Conservation (phyloP, 1,140 invertebrate genomes). For the Aphelenchoides avenae region DNA sequence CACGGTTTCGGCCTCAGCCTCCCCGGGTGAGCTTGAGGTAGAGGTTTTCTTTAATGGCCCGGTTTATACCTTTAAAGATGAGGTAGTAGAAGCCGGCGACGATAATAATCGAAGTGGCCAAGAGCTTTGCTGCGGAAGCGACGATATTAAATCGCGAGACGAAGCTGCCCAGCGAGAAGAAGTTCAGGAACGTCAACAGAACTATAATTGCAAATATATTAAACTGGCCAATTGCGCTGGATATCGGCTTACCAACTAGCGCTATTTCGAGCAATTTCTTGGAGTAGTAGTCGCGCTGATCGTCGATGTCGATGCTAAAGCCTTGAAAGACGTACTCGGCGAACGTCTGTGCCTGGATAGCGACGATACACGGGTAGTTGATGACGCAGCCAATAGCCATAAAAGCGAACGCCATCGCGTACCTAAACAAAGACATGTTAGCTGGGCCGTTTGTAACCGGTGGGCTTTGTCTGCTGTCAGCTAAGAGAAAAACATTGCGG, state of each 20-base stretch:
- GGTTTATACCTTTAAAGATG: slow-evolving; percentile 40
- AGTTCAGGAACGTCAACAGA: slow-evolving; percentile 36
- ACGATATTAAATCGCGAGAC: slow-evolving; percentile 46
- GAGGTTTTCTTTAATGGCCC: no score
- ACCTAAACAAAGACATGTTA: slow-evolving; percentile 13
- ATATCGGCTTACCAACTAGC: background rate
- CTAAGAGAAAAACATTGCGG: no score
- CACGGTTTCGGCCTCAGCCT: no score
- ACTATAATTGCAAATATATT: slow-evolving; percentile 8
- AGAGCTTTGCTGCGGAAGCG: slow-evolving; percentile 40
- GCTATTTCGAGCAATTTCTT: slow-evolving; percentile 19
- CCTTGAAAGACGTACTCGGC: slow-evolving; percentile 33
- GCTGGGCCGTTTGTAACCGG: no score
- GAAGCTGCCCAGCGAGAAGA: slow-evolving; percentile 45
- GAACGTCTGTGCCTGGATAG: slow-evolving; percentile 37
- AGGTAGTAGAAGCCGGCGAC: slow-evolving; percentile 39
- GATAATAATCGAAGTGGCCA: slow-evolving; percentile 45
- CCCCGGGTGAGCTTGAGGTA: no score
- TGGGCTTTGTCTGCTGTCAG: no score
- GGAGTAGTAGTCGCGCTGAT: no score
- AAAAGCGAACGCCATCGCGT: slow-evolving; percentile 34
- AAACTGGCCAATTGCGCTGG: no score
- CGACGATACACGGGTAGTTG: slow-evolving; percentile 38
- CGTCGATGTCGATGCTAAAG: no score
- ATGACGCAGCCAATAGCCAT: slow-evolving; percentile 38